phyloP scores from a whole-genome alignment of 1,140 invertebrate genomes.

The Apis florea region DNA sequence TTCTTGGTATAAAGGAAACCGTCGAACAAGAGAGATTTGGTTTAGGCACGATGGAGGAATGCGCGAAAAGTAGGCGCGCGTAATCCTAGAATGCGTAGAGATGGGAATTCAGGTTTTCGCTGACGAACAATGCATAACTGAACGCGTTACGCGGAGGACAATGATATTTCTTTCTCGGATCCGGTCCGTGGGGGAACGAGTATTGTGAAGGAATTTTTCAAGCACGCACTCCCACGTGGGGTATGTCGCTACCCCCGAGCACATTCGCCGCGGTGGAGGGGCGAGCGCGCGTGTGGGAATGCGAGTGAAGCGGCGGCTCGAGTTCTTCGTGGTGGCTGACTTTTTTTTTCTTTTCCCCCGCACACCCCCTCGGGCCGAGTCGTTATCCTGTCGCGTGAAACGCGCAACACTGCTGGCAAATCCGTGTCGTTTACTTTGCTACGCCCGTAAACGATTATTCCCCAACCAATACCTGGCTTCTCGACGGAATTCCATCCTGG shows the following conservation, averaged over 20 bases:
- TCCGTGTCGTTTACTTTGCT: conserved; percentile 11
- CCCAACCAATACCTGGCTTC: no score
- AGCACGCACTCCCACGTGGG: conserved; percentile 63
- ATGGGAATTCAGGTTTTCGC: conserved; percentile 47
- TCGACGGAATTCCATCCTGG: no score
- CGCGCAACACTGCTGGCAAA: conserved; percentile 24
- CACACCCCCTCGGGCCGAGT: conserved; percentile 50
- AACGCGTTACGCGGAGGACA: conserved; percentile 54
- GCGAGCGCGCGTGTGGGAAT: conserved; percentile 61
- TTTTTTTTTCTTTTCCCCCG: conserved; percentile 39
- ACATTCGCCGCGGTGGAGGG: conserved; percentile 34
- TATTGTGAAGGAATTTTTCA: conserved; percentile 60
- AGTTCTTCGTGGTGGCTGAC: conserved; percentile 37
- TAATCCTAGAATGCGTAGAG: conserved; percentile 25
- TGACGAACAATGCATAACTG: conserved; percentile 48
- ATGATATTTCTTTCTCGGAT: conserved; percentile 57
- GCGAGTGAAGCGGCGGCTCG: conserved; percentile 46
- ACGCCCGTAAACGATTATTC: neutral
- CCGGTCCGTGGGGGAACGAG: conserved; percentile 53
- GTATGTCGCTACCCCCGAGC: conserved; percentile 45
- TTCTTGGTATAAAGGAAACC: neutral
- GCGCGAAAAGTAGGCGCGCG: conserved; percentile 9
- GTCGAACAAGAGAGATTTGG: neutral
- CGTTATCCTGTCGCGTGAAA: conserved; percentile 26
- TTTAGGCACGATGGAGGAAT: no score